Conservation (phyloP, 2,797 vertebrate genomes). For the Sebastes ruberrimus region DNA sequence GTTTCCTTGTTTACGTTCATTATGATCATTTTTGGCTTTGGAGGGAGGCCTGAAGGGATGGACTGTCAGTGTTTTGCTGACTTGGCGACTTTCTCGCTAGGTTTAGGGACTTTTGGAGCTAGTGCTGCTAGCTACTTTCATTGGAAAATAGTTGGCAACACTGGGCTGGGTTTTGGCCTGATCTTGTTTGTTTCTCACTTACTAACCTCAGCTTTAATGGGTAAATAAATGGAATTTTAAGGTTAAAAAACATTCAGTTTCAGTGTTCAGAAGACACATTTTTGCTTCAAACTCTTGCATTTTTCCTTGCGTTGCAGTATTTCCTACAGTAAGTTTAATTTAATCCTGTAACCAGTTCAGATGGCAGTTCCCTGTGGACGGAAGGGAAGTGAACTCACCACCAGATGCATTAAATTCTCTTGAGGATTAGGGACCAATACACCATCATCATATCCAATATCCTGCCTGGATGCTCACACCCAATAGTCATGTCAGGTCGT, state of each 20-base stretch:
- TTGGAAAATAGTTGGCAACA: no score
- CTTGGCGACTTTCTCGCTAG: no score
- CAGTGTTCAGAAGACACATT: background rate
- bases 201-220: background rate
- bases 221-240: background rate
- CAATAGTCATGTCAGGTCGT: constrained; percentile 10
- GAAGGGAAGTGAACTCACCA: constrained; percentile 31
- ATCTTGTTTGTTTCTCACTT: no score
- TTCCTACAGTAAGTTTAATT: background rate
- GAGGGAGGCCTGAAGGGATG: no score
- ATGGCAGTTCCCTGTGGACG: background rate
- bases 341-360: constrained; percentile 7
- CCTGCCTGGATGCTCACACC: constrained; percentile 43
- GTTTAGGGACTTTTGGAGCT: no score
- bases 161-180: no score
- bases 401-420: constrained; percentile 36
- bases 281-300: background rate
- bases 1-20: no score
- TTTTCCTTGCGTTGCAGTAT: background rate
- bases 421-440: constrained; percentile 55
- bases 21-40: no score
- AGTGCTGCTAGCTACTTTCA: no score
- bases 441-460: constrained; percentile 62
- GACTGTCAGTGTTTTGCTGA: no score
- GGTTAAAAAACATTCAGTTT: background rate